Base-by-base conservation (phyloP, 2,888 invertebrate genomes). In the Drosophila antonietae region DNA sequence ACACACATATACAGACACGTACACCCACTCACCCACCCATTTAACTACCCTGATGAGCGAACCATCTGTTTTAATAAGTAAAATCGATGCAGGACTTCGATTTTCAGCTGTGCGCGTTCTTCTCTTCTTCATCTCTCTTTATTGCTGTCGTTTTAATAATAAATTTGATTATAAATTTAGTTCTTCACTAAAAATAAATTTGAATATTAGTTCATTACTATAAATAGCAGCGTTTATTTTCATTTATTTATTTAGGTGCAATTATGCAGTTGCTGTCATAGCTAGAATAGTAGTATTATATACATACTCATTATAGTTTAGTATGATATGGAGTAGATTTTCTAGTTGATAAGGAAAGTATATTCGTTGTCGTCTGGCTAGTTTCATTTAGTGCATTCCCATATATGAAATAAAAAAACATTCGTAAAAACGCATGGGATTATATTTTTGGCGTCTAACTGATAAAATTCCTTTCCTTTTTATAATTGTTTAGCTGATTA, bases 1-100 rank as follows among this genome's bases (percentile, higher is more conserved):
- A 52, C 18, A 58, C 15, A 12, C 49, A 35, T 14, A 14, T 33
- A 35, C 37, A 39, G 6, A 35, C 37, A 2, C n/a, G 15, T 12
- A 2, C n/a, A 43, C 58, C 8, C 56, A 72, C 49, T 10, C 59
- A 59, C 49, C 47, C 62, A 63, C 46, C 53, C 49, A 35, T 28
- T 49, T 43, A 67, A 51, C 68, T 47, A 68, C 75, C 55, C 75
- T 31, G 67, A 18, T 35, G 20, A n/a, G 43, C 56, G 41, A 71
- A 80, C 68, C 80, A 80, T 80, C 78, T 80, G 80, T 80, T 80
- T 75, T 44, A 57, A 35, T 57, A 57, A 57, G 57, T 57, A 33
- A 44, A 58, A 39, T 55, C 55, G 39, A 55, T 41, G 55, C 53
- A 64, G 66, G 61, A 63, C 68, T 66, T 75, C 75, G 75, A 72